Conservation (phyloP, 2,113 vertebrate genomes). For the Chunga burmeisteri region DNA sequence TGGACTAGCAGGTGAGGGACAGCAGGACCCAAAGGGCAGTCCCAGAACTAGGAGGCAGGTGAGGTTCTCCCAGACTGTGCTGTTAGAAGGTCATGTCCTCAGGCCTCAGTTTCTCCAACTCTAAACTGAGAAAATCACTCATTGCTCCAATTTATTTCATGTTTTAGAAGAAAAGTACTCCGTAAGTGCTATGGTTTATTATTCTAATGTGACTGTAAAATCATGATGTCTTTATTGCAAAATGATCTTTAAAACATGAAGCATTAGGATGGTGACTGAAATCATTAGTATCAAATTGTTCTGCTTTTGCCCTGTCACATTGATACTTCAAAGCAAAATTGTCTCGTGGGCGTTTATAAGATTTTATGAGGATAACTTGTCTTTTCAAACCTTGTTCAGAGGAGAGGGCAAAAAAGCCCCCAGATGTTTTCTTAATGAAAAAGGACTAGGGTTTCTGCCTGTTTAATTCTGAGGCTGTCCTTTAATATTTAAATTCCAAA, state of each 20-base stretch:
- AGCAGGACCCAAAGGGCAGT: background rate
- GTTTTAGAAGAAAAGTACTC: slow-evolving; percentile 18
- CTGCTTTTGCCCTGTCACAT: slow-evolving; percentile 62
- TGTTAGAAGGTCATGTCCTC: background rate
- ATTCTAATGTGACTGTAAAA: slow-evolving; percentile 67
- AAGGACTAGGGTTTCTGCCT: slow-evolving; percentile 3
- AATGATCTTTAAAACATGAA: slow-evolving; percentile 70
- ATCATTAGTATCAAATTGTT: slow-evolving; percentile 69
- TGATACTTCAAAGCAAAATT: slow-evolving; percentile 64
- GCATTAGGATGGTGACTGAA: slow-evolving; percentile 66
- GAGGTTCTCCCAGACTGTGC: background rate
- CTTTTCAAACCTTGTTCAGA: slow-evolving; percentile 41
- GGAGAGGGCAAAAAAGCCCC: background rate
- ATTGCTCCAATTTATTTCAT: slow-evolving; percentile 28
- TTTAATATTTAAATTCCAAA: slow-evolving; percentile 42
- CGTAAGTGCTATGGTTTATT: background rate
- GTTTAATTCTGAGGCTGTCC: background rate
- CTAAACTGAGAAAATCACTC: slow-evolving; percentile 4
- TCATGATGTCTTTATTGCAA: slow-evolving; percentile 64
- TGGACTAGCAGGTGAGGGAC: background rate
- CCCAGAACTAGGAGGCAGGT: background rate
- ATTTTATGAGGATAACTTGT: slow-evolving; percentile 47
- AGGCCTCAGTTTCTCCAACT: slow-evolving; percentile 14
- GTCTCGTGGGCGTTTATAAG: slow-evolving; percentile 47
- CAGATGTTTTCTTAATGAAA: slow-evolving; percentile 41